Evolutionary conservation across 30 jellyfish, hydroid and myxozoan species (phyloP), one percentile per base, ranked within the genome.

Genomic region (Pseudorhiza aurosa): DNA sequence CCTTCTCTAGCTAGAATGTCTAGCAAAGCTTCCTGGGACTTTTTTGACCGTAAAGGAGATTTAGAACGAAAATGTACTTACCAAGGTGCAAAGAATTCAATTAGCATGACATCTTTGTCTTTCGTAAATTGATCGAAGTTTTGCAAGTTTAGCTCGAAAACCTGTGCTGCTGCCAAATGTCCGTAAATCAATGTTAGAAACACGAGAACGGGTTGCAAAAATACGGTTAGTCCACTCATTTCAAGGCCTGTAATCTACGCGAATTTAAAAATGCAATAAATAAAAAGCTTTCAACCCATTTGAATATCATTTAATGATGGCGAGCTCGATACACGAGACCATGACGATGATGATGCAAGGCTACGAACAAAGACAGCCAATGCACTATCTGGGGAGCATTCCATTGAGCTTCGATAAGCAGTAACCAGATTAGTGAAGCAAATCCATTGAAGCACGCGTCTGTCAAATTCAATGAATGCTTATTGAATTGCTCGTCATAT

Each of bases 61-160:
- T 6, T 19, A 18, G 10, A 4, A 25, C 17, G 28, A 8, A 19
- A 36, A 33, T 14, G 5, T 5, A 45, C 99, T 87, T 81, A 93
- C 99, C 99, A 93, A 2, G 99, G 99, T 71, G 95, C 95, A 40
- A 47, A 65, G 57, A 93, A 93, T 42, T 86, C 97, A n/a, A 93
- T 91, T 19, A 93, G 57, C 99, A 93, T 93, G 2, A 93, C 96
- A 86, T 93, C 99, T 81, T 93, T 93, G 77, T 93, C 99, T 70
- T 82, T 87, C 10, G 99, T 86, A 82, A 62, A 80, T 58, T 85
- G 97, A 45, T 86, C 97, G 53, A 93, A 93, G 31, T 93, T 85
- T 29, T 73, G 91, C 81, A 68, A 60, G 18, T 85, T 77, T 12
- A 93, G 82, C 83, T 93, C 98, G 36, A 92, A 91, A 22, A 91